Percentiles rank a stretch among this genome's conserved stretches.
Evolutionary conservation across 2,113 vertebrate genomes (phyloP).

Genomic region (Salvator merianae): DNA sequence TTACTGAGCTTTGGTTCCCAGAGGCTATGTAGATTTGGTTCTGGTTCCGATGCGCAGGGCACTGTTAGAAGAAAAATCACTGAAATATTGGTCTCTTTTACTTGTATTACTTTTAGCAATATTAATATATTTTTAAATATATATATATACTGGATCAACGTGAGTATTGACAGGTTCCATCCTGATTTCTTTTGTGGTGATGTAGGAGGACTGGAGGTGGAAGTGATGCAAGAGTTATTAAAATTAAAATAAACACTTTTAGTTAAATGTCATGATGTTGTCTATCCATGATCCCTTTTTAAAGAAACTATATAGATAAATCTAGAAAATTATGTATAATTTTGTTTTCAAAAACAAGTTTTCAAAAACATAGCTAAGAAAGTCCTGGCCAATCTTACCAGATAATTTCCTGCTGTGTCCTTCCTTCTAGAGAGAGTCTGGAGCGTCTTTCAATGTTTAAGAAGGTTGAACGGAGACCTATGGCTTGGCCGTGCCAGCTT

Average conservation of each 20-base stretch:
- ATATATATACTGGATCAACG: background rate
- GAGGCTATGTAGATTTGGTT: background rate
- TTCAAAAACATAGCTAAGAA: background rate
- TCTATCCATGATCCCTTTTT: background rate
- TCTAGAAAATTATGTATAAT: background rate
- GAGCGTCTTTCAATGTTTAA: conserved; percentile 90
- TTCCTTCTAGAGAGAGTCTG: conserved; percentile 82
- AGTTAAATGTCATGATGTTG: background rate
- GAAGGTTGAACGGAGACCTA: conserved; percentile 79
- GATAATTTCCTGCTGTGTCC: conserved; percentile 32
- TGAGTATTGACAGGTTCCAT: background rate
- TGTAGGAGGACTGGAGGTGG: background rate
- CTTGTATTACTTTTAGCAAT: background rate
- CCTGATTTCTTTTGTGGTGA: background rate
- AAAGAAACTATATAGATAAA: background rate
- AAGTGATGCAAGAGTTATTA: background rate
- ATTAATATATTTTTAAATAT: background rate
- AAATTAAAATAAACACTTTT: background rate
- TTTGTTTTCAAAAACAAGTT: background rate
- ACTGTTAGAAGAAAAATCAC: background rate
- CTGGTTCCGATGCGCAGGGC: no score
- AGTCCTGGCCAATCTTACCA: conserved; percentile 15
- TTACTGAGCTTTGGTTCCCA: background rate
- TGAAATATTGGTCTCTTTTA: background rate
- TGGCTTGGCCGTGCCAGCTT: conserved; percentile 87